Percentiles rank a stretch among this genome's conserved stretches.
Evolutionary conservation across 2,888 invertebrate species (phyloP).

Genomic region (Leucozona laternaria): DNA sequence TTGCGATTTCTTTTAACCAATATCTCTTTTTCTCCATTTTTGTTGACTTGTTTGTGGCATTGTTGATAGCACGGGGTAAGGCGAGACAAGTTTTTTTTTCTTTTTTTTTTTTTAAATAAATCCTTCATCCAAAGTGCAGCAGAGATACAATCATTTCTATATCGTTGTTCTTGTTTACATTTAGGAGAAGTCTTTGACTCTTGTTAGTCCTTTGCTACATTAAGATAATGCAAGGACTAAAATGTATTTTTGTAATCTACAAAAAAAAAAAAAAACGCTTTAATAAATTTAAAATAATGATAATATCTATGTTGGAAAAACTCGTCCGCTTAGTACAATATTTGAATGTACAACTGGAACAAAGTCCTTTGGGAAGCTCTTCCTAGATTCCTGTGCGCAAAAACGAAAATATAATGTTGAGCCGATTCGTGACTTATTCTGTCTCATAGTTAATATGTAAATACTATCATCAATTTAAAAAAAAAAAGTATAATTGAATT

Average conservation of each 20-base stretch:
- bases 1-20: conserved; percentile 48
- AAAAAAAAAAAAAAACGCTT: conserved; percentile 3
- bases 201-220: conserved; percentile 7
- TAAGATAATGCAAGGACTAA: conserved; percentile 12
- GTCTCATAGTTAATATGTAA: too few relatives aligned
- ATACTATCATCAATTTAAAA: too few relatives aligned
- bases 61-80: conserved; percentile 51
- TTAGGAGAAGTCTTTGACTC: not conserved
- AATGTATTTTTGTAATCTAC: conserved; percentile 4
- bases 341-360: not conserved
- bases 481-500: too few relatives aligned
- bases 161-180: not conserved
- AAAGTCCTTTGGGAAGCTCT: not conserved
- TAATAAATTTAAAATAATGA: not conserved
- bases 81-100: conserved; percentile 44
- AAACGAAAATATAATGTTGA: too few relatives aligned
- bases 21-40: conserved; percentile 10
- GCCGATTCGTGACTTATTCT: too few relatives aligned
- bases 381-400: not conserved
- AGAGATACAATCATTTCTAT: not conserved
- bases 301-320: not conserved
- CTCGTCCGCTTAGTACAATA: not conserved
- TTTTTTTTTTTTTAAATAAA: not conserved
- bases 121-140: not conserved
- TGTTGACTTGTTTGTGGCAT: conserved; percentile 48